Evolutionary conservation across 2,888 invertebrate genomes (phyloP).

Genomic region (Neoascia interrupta): DNA sequence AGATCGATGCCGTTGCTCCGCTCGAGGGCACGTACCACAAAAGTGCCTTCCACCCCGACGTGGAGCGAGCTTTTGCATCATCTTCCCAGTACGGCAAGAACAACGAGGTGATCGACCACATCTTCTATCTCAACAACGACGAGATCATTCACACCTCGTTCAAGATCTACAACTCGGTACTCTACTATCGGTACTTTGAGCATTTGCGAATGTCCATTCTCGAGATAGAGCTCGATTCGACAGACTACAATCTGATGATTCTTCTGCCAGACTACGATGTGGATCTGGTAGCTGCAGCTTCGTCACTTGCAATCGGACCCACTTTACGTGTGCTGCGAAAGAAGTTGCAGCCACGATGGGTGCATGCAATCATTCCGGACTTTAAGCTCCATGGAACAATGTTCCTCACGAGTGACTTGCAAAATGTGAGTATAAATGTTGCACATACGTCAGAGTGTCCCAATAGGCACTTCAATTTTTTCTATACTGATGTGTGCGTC

Average conservation of each 20-base stretch:
- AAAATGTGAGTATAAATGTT: conserved; percentile 83
- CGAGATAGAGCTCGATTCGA: conserved; percentile 89
- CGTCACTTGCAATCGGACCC: conserved; percentile 82
- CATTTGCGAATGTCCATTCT: conserved; percentile 86
- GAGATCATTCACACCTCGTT: conserved; percentile 83
- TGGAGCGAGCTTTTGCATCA: conserved; percentile 64
- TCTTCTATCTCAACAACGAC: conserved; percentile 79
- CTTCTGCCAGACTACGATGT: conserved; percentile 85
- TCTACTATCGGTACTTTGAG: conserved; percentile 88
- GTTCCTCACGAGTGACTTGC: conserved; percentile 88
- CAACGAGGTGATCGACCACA: conserved; percentile 77
- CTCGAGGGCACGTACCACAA: conserved; percentile 19
- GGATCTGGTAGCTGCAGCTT: conserved; percentile 84
- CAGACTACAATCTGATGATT: conserved; percentile 88
- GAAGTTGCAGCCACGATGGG: conserved; percentile 85
- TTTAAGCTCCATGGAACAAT: conserved; percentile 90
- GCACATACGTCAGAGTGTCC: conserved; percentile 1
- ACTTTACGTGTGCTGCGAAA: conserved; percentile 85
- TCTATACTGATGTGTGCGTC: background rate
- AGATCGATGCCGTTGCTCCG: conserved; percentile 9
- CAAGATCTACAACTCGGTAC: conserved; percentile 88
- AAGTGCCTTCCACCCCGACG: conserved; percentile 72
- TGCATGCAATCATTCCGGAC: conserved; percentile 89
- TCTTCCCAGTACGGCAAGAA: conserved; percentile 74
- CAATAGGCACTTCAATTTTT: background rate